Evolutionary conservation across 2,113 vertebrate genomes (phyloP).

Genomic region (Channa argus): DNA sequence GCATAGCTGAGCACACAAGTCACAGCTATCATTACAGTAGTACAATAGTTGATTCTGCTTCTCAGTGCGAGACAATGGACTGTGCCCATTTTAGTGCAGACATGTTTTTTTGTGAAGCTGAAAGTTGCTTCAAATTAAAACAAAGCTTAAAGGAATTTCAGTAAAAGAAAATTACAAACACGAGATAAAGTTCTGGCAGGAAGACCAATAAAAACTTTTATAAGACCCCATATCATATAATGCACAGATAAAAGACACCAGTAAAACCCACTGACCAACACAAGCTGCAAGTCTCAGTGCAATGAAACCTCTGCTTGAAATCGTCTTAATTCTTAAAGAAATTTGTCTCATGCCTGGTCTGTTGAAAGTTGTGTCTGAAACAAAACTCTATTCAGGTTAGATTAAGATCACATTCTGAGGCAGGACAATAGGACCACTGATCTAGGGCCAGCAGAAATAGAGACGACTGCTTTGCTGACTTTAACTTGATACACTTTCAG

Average conservation of each 20-base stretch:
- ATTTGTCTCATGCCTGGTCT: slow-evolving; percentile 51
- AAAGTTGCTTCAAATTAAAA: slow-evolving; percentile 27
- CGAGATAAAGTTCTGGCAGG: slow-evolving; percentile 27
- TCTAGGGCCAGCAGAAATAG: slow-evolving; percentile 67
- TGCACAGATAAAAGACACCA: slow-evolving; percentile 45
- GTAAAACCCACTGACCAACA: slow-evolving; percentile 38
- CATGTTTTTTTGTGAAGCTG: slow-evolving; percentile 19
- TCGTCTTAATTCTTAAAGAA: slow-evolving; percentile 40
- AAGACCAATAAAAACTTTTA: slow-evolving; percentile 44
- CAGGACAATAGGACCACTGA: slow-evolving; percentile 74
- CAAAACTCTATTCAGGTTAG: slow-evolving; percentile 76
- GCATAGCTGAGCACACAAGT: slow-evolving; percentile 33
- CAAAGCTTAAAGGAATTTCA: slow-evolving; percentile 28
- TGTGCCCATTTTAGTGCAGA: slow-evolving; percentile 29
- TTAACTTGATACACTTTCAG: slow-evolving; percentile 28
- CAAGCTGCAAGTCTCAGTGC: slow-evolving; percentile 32
- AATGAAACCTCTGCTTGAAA: slow-evolving; percentile 41
- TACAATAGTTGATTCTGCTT: slow-evolving; percentile 20
- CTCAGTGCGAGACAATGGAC: slow-evolving; percentile 38
- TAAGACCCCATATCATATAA: slow-evolving; percentile 32
- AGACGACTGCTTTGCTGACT: slow-evolving; percentile 69
- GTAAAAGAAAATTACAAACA: slow-evolving; percentile 61
- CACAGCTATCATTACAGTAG: slow-evolving; percentile 57
- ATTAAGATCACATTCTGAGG: slow-evolving; percentile 80
- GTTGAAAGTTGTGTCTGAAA: slow-evolving; percentile 72